Base-by-base conservation (phyloP, 1,140 invertebrate species). In the Brachionus paranguensis region DNA sequence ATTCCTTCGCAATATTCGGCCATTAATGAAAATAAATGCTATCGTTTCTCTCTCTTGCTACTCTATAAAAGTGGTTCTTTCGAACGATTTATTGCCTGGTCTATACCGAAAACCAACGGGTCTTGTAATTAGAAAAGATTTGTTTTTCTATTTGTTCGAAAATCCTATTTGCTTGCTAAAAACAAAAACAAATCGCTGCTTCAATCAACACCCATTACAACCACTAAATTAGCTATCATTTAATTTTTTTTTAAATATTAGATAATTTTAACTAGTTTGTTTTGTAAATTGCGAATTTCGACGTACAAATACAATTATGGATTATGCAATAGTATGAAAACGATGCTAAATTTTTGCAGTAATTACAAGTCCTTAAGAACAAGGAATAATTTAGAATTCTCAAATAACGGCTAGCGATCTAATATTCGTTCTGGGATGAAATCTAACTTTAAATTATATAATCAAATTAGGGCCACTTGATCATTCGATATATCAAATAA, bases 181-280 rank as follows among this genome's bases (percentile, higher is more conserved):
- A 60, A 60, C 53, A 60, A 60, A 60, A 60, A 60, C 53, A 60
- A 68, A 68, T 41, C 33, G 12, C 27, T 33, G 11, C 33, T 33
- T 14, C 14, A 68, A 68, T 33, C 27, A 68, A 33, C 33, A 33
- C 27, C 65, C 65, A 33, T 33, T 14, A 33, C 27, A 41, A 41
- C 12, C 65, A 14, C 33, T 33, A 33, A 24, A 68, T 68, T 68
- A 68, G 65, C 27, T 33, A 68, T 41, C 65, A 68, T 68, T 68
- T 68, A 68, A 68, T 68, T 68, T 68, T 60, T 60, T 24, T 60
- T 50, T 8, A 24, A 72, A 43, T 43, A 72, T 72, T 72, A 72
- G 68, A 72, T 72, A 72, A 72, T 72, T 72, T 72, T 17, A 37
- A 72, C 33, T 43, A 72, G 68, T 72, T 72, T 72, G 41, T 68